phyloP scores from a whole-genome alignment of 2,888 invertebrate species.

The Alitta virens region DNA sequence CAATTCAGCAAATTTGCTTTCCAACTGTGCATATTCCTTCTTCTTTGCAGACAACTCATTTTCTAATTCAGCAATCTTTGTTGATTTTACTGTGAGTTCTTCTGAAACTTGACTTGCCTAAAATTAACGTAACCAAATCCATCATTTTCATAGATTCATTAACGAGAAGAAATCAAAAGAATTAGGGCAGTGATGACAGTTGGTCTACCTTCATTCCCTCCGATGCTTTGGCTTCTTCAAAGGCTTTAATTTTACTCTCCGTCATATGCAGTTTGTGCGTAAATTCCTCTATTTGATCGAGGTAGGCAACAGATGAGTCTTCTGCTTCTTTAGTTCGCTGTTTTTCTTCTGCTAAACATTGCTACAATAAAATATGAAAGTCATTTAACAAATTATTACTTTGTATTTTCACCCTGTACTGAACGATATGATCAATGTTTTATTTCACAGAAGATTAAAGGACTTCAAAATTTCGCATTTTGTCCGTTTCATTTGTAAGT shows the following conservation, averaged over 20 bases:
- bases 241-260: constrained; percentile 43
- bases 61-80: neutral
- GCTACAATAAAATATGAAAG: too few species aligned
- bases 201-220: constrained; percentile 9
- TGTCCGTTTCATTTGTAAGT: too few species aligned
- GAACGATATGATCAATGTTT: too few species aligned
- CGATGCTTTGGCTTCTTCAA: constrained; percentile 33
- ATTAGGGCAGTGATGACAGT: too few species aligned
- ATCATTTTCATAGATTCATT: too few species aligned
- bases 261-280: constrained; percentile 50
- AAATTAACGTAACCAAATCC: neutral
- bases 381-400: too few species aligned
- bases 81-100: constrained; percentile 1
- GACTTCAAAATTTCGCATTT: too few species aligned
- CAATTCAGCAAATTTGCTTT: constrained; percentile 7
- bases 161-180: too few species aligned
- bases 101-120: constrained; percentile 3
- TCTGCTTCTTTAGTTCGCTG: constrained; percentile 29
- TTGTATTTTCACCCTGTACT: too few species aligned
- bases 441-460: too few species aligned
- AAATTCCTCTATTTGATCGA: constrained; percentile 54
- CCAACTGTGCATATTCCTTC: neutral
- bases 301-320: constrained; percentile 40
- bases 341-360: constrained; percentile 10
- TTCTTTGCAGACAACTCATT: neutral